Conservation (phyloP, 2,113 vertebrate species). For the Recurvirostra avosetta region DNA sequence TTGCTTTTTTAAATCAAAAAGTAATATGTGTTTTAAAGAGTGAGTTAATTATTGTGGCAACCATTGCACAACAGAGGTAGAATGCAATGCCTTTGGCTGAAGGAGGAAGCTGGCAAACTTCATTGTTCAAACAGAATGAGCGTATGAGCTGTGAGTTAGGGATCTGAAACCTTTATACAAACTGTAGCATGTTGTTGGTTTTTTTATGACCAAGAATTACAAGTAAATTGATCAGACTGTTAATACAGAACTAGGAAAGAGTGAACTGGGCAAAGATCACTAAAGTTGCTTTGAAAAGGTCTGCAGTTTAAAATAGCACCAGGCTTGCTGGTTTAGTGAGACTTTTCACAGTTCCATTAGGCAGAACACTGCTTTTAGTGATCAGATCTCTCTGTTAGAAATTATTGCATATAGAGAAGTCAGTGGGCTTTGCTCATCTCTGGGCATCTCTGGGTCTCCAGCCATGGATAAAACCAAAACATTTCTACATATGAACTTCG, state of each 20-base stretch:
- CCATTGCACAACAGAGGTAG: background rate
- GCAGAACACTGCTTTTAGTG: background rate
- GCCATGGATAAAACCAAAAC: background rate
- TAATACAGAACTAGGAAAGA: background rate
- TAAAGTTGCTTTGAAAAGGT: background rate
- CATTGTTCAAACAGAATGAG: background rate
- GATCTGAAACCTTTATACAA: background rate
- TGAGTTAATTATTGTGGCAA: background rate
- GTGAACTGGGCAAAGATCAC: background rate
- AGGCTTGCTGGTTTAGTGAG: background rate
- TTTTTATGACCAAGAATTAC: background rate
- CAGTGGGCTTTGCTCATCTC: background rate
- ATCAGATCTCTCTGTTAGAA: background rate
- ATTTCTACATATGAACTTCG: background rate
- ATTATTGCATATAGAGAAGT: background rate
- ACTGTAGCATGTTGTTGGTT: background rate
- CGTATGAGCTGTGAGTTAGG: background rate
- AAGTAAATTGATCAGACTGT: background rate
- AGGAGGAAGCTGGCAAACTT: background rate
- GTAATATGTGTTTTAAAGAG: background rate
- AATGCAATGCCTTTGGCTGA: background rate
- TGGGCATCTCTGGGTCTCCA: background rate
- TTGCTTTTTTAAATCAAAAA: background rate
- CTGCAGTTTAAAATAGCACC: background rate
- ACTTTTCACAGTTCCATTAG: background rate